Base-by-base conservation (phyloP, 2,888 invertebrate genomes). In the Lordiphosa fenestrarum region DNA sequence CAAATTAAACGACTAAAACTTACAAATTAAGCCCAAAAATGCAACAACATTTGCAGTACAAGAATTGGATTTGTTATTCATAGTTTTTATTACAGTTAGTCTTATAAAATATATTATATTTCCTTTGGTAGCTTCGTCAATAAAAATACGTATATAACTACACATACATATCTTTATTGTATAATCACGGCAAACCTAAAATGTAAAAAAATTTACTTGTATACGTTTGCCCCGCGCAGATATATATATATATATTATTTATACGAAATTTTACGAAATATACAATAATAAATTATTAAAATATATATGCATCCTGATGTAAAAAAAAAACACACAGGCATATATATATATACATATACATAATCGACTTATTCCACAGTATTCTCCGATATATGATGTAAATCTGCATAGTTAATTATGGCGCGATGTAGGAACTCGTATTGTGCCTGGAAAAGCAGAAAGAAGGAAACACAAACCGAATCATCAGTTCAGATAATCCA, bases 341-440 rank as follows among this genome's bases (percentile, higher is more conserved):
- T 42, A 47, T 46, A 13, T 44, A 33, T 33, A 44, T 44, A 10
- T 33, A 15, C 15, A 15, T 15, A 15, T 13, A 41, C 46, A 39
- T 38, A 21, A 47, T 47, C 66, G 60, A 50, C 65, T 84, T 84
- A 80, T 69, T 80, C 84, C 57, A 61, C 71, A 61, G 58, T 66
- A 66, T 62, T 71, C 61, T 80, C 80, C 56, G 89, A 88, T 68
- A 95, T 90, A 90, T 94, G 94, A 91, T 96, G 96, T 74, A 96
- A 92, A 89, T 96, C 96, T 70, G 95, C 94, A 88, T 96, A 96
- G 91, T 96, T 96, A 73, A 95, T 92, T 90, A 96, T 95, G 89
- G 96, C 96, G 91, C 96, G 94, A 91, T 97, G 95, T 84, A 97
- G 92, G 91, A 96, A 96, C 92, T 96, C 96, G 90, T 96, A 97